phyloP scores from a whole-genome alignment of 2,113 vertebrate genomes.

The Aythya baeri region DNA sequence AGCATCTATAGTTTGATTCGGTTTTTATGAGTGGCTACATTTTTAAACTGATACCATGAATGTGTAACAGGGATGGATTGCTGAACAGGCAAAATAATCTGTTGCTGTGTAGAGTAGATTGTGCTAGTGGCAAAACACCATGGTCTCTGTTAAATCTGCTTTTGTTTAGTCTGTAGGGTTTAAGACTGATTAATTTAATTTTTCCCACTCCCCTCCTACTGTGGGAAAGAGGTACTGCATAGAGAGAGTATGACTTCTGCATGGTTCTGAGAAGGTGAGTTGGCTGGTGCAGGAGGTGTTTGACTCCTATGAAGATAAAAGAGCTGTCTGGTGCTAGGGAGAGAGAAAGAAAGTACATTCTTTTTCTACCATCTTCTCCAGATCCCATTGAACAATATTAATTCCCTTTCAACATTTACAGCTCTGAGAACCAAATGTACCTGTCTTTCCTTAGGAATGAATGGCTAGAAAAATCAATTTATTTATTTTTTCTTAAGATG shows the following conservation, averaged over 20 bases:
- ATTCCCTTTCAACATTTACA: neutral
- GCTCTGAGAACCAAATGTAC: neutral
- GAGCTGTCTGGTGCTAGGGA: neutral
- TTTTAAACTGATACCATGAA: neutral
- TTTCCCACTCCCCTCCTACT: neutral
- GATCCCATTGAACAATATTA: neutral
- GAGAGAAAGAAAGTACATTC: accelerated
- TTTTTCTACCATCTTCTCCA: neutral
- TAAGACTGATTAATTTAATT: neutral
- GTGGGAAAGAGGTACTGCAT: neutral
- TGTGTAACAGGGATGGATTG: neutral
- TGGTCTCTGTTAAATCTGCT: neutral
- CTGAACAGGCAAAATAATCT: neutral
- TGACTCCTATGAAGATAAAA: neutral
- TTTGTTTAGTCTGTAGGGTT: neutral
- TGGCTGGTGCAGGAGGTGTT: neutral
- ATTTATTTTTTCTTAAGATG: neutral
- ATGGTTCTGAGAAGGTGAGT: neutral
- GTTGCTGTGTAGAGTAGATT: neutral
- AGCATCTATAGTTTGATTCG: neutral
- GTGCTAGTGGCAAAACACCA: neutral
- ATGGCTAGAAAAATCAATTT: neutral
- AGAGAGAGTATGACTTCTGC: neutral
- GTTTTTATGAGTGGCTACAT: neutral
- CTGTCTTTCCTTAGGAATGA: neutral